A percentile compares a stretch with the other conserved stretches of the same genome.
These are phyloP conservation scores for Phania funesta DNA, from an alignment of 2,888 invertebrate genomes.

Conservation along the genomic window DNA sequence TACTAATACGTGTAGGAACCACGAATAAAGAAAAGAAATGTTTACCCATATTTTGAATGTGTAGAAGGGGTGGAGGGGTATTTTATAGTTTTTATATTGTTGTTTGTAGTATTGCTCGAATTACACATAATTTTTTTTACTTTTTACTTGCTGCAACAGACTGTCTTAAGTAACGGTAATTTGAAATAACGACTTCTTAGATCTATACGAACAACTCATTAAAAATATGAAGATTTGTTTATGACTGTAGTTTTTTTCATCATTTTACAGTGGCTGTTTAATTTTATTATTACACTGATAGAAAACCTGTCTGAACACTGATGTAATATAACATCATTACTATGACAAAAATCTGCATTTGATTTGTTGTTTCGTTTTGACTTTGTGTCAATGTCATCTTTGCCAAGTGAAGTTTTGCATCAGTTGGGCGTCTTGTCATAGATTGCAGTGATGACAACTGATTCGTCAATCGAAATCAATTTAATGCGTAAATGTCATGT, in stretches of 20 bases:
- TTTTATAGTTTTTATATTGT: constrained; percentile 31
- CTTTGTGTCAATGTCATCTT: too few species aligned
- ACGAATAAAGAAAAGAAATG: neutral
- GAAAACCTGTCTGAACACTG: too few species aligned
- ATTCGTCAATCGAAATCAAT: too few species aligned
- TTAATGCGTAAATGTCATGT: too few species aligned
- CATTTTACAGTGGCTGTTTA: neutral
- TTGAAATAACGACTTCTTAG: constrained; percentile 59
- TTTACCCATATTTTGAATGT: neutral
- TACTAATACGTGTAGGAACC: constrained; percentile 25
- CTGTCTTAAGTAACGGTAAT: constrained; percentile 43
- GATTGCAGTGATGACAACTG: too few species aligned
- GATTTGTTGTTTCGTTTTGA: too few species aligned
- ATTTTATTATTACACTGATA: too few species aligned
- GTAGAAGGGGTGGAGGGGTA: neutral
- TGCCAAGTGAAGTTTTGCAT: too few species aligned
- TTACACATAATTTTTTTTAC: constrained; percentile 6
- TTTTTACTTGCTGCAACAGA: constrained; percentile 28
- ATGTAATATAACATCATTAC: too few species aligned
- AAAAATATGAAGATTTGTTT: constrained; percentile 55
- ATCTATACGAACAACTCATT: constrained; percentile 57
- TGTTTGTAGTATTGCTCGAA: neutral
- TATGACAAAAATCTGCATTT: too few species aligned
- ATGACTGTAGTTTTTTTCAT: constrained; percentile 2
- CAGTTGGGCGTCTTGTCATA: too few species aligned